A percentile compares a stretch with the other conserved stretches of the same genome.
phyloP scores from a whole-genome alignment of 2,888 invertebrate genomes.

The Eupithecia insigniata region DNA sequence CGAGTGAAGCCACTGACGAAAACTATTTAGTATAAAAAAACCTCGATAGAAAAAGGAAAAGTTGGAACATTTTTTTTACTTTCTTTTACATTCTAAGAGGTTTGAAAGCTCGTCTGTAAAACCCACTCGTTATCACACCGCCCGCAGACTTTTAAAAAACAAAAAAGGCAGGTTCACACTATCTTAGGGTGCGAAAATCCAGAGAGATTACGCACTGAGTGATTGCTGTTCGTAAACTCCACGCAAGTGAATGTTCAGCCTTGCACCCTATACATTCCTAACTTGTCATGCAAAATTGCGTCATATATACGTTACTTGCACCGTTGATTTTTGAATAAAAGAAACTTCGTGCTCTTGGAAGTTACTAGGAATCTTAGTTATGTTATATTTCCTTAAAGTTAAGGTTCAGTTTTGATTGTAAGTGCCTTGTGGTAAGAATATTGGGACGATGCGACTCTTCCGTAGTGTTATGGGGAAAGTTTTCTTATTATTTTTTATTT shows the following conservation, averaged over 20 bases:
- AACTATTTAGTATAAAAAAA: neutral
- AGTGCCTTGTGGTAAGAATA: conserved; percentile 53
- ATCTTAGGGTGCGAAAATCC: conserved; percentile 72
- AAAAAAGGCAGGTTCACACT: conserved; percentile 65
- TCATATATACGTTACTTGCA: conserved; percentile 37
- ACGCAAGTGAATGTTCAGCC: conserved; percentile 72
- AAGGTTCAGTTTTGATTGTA: conserved; percentile 52
- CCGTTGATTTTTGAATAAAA: conserved; percentile 49
- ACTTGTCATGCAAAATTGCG: conserved; percentile 35
- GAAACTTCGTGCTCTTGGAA: conserved; percentile 5
- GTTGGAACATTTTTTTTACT: neutral
- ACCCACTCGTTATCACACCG: conserved; percentile 64
- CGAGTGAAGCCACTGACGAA: neutral
- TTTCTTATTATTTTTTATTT: conserved; percentile 83
- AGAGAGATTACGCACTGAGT: conserved; percentile 82
- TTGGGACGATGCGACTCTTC: conserved; percentile 65
- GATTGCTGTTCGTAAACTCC: conserved; percentile 80
- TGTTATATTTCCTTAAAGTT: conserved; percentile 29
- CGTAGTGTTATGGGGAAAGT: conserved; percentile 77
- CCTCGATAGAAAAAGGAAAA: neutral
- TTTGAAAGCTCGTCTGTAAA: conserved; percentile 17
- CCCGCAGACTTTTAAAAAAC: conserved; percentile 73
- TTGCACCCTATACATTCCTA: conserved; percentile 62
- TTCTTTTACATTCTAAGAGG: neutral
- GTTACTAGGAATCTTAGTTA: conserved; percentile 15